Evolutionary conservation across 2,888 invertebrate species (phyloP), one percentile per base, ranked within the genome.

Genomic region (Electrophaes corylata): DNA sequence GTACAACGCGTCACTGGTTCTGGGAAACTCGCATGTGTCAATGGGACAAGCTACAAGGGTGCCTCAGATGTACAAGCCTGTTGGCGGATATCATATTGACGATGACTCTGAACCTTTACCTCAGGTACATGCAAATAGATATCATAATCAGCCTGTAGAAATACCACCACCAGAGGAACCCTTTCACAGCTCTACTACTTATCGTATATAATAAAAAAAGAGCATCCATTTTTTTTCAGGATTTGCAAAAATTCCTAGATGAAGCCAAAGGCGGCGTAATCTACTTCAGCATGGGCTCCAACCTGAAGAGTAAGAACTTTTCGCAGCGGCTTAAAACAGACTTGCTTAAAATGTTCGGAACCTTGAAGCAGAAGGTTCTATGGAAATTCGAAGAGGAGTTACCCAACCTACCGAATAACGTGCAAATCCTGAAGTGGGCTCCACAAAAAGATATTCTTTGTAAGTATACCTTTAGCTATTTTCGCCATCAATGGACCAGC

Each of bases 231-330:
- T 37, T 3, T 12, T 35, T 40, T 19, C 61, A 88, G 88, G 78
- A 88, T 43, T 62, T 92, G 2, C 71, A 90, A 67, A 78, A 80
- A 48, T 73, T 89, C 11, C 72, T 92, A 71, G 86, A 92, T 46
- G 70, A 70, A 3, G 76, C 92, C 0, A 81, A 81, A 53, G 48
- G 91, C 46, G 92, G 93, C 1, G 85, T 89, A 0, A 83, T 93
- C 35, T 91, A 85, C 72, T 92, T 93, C 69, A 92, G 92, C 53
- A 78, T 93, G 83, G 93, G 93, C 0, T 85, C 91, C 0, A 85
- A 82, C 35, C 52, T 91, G 8, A 80, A 76, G 39, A 84, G 86
- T 45, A 80, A 75, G 12, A 66, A 72, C 0, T 72, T 92, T 60
- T 84, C 90, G 0, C 74, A 76, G 0, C 67, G 76, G 16, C 56